Evolutionary conservation across 2,888 invertebrate genomes (phyloP), one percentile per base, ranked within the genome.

Genomic region (Cremastinae sp.): DNA sequence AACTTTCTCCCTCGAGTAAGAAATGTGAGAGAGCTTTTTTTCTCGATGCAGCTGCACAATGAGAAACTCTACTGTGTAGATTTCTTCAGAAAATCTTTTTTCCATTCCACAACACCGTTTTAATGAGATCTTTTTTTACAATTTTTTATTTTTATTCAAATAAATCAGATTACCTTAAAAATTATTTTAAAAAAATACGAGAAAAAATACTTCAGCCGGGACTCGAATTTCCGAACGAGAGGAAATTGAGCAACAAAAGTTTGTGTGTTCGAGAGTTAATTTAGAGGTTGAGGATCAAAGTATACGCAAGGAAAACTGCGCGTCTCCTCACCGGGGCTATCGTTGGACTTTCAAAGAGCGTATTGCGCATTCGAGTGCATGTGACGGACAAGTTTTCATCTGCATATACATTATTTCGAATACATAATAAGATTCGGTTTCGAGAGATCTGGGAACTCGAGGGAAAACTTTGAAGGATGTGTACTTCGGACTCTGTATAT

Each of bases 241-340:
- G 8, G 8, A 28, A 4, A 56, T 37, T 66, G 28, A 8, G 12
- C 12, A 66, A 66, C 12, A 9, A 41, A 16, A 55, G 9, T n/a
- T n/a, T 9, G 65, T n/a, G 35, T n/a, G 56, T 45, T 10, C 18
- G 14, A 18, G 35, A 18, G 16, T 56, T 37, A 45, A 45, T 56
- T 56, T 56, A 20, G n/a, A 28, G 14, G 37, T 56, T 66, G 45
- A n/a, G 56, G 56, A 20, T 37, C 55, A 66, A 37, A 56, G 45
- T 45, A 51, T 53, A 66, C 14, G 37, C 35, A 39, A 10, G 9
- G 28, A 37, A 65, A 9, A 9, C 14, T 14, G 39, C 37, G 37
- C 18, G 28, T 47, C 56, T 20, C 45, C 41, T 14, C 7, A 56
- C n/a, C n/a, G n/a, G n/a, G 35, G n/a, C 18, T 55, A 9, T 35